A percentile compares a stretch with the other conserved stretches of the same genome.
Evolutionary conservation across 2,113 vertebrate species (phyloP).

Genomic region (Pedionomus torquatus): DNA sequence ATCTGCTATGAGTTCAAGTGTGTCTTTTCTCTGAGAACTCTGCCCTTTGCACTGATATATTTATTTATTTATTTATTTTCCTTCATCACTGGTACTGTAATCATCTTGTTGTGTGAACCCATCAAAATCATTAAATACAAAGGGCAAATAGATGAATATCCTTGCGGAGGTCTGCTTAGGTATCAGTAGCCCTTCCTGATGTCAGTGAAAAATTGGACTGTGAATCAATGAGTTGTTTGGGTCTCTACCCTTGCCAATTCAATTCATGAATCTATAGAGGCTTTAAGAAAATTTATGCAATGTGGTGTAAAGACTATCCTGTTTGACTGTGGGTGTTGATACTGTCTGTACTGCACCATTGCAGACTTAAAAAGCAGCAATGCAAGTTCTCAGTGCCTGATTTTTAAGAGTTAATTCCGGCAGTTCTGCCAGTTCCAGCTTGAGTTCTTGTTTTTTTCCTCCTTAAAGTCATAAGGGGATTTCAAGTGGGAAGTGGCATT

Average conservation of each 20-base stretch:
- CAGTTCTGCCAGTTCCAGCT: neutral
- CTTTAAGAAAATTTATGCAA: neutral
- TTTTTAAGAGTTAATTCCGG: neutral
- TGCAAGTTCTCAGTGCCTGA: neutral
- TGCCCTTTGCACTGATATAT: neutral
- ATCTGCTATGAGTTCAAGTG: neutral
- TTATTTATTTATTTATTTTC: neutral
- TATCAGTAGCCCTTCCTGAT: accelerated
- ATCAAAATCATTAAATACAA: neutral
- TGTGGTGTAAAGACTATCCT: neutral
- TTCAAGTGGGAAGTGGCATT: constrained; percentile 19
- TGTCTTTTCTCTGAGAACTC: neutral
- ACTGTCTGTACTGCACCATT: accelerated
- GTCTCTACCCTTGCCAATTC: neutral
- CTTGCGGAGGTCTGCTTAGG: neutral
- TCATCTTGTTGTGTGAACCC: neutral
- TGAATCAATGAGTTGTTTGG: neutral
- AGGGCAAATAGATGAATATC: neutral
- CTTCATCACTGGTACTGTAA: neutral
- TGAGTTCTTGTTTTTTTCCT: neutral
- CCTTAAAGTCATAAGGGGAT: neutral
- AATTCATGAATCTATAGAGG: accelerated
- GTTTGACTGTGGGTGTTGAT: neutral
- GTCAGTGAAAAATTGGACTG: neutral
- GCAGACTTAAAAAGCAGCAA: neutral